Base-by-base conservation (phyloP, 1,140 invertebrate species). In the Eumeta japonica region DNA sequence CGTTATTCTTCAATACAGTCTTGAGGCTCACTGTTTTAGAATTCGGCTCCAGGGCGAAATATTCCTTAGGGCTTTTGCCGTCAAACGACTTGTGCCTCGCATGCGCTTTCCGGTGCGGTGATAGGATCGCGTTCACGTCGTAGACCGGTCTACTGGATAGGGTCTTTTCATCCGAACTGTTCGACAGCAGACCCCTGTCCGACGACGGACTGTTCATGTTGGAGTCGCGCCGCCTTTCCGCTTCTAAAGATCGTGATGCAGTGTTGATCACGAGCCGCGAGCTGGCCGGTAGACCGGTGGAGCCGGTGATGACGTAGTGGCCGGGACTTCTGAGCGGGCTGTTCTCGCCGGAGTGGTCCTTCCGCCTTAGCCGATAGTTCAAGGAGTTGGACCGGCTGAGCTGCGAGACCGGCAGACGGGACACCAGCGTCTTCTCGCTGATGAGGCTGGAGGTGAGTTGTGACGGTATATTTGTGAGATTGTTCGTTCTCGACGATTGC, bases 311-410 rank as follows among this genome's bases (percentile, higher is more conserved):
- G 24, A 76, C 63, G 47, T 77, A 77, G 39, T 68, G 60, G 0
- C 71, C 68, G 3, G 75, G 75, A 57, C 70, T 76, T 38, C 73
- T 58, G 10, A 77, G 41, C 0, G 75, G 75, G 39, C 67, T 75
- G 44, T 55, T 70, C 28, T 72, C 71, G 0, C 40, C 50, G 0
- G 66, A 65, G 15, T 42, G 57, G 2, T 68, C 66, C 42, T 63
- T 75, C 37, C 52, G 58, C 40, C 70, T 48, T 2, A 77, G 48
- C 0, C 75, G 52, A 35, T 77, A 77, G 48, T 76, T 77, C 1
- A 77, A 52, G 2, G 73, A 76, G 37, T 77, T 77, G 1, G 73
- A 76, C 4, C 75, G 37, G 39, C 64, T 73, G 1, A 77, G 56
- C 34, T 76, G 75, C 16, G 75, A 68, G 10, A 75, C 43, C 16